Conservation (phyloP, 2,113 vertebrate species). For the Formicarius rufipectus region DNA sequence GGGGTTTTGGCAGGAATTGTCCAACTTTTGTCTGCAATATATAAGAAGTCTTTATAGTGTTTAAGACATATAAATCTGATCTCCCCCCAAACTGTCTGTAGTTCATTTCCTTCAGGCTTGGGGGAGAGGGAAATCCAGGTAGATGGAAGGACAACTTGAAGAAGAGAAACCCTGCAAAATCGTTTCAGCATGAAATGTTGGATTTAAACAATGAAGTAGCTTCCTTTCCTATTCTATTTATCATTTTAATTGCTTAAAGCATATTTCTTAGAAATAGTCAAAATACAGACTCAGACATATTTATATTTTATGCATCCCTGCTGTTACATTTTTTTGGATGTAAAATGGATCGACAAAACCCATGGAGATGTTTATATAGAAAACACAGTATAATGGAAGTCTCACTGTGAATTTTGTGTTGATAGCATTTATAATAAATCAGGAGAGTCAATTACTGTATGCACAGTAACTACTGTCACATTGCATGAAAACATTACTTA, state of each 20-base stretch:
- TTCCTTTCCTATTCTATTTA: constrained; percentile 67
- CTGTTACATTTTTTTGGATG: constrained; percentile 63
- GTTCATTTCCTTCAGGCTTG: constrained; percentile 43
- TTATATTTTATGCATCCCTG: constrained; percentile 67
- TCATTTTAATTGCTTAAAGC: constrained; percentile 68
- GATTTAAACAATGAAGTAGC: constrained; percentile 64
- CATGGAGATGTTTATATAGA: constrained; percentile 72
- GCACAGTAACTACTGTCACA: constrained; percentile 66
- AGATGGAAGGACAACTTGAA: constrained; percentile 54
- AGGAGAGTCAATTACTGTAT: constrained; percentile 59
- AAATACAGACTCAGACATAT: constrained; percentile 73
- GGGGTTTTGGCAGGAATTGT: constrained; percentile 34
- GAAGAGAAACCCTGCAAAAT: constrained; percentile 44
- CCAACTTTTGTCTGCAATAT: constrained; percentile 51
- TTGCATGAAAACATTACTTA: constrained; percentile 72
- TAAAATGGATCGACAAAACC: constrained; percentile 51
- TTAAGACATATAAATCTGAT: constrained; percentile 63
- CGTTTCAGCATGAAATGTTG: constrained; percentile 57
- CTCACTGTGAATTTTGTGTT: constrained; percentile 72
- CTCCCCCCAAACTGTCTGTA: constrained; percentile 29
- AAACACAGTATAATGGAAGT: constrained; percentile 74
- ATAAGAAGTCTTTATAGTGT: constrained; percentile 43
- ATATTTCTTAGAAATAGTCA: constrained; percentile 69
- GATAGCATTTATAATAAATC: constrained; percentile 75
- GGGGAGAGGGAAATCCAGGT: constrained; percentile 18